A percentile compares a stretch with the other conserved stretches of the same genome.
Conservation (phyloP, 2,113 vertebrate genomes). For the Dipodomys ordii region DNA sequence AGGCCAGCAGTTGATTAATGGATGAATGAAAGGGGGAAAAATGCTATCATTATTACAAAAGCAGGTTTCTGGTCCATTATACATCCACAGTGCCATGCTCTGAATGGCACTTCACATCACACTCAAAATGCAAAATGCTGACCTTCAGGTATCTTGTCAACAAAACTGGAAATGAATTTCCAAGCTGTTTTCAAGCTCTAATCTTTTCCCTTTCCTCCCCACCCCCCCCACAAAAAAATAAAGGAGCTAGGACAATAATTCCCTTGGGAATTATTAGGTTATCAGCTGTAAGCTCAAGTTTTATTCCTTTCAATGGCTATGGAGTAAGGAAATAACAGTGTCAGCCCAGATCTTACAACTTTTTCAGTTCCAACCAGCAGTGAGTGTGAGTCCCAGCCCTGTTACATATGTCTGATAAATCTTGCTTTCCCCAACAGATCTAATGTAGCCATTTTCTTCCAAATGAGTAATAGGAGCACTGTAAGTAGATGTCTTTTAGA, state of each 20-base stretch:
- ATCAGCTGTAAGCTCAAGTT: background rate
- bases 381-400: background rate
- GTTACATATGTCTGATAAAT: conserved; percentile 12
- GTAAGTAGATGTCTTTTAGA: conserved; percentile 8
- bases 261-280: conserved; percentile 8
- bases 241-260: conserved; percentile 54
- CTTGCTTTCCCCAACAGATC: conserved; percentile 41
- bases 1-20: conserved; percentile 23
- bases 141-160: background rate
- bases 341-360: conserved; percentile 4
- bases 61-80: background rate
- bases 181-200: conserved; percentile 5
- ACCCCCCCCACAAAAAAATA: too few relatives aligned
- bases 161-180: conserved; percentile 41
- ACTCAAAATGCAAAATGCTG: background rate
- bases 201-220: background rate
- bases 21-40: background rate
- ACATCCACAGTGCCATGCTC: background rate
- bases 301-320: background rate
- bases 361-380: background rate
- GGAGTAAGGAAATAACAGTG: conserved; percentile 45
- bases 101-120: conserved; percentile 9
- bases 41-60: background rate
- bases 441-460: conserved; percentile 22
- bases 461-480: conserved; percentile 22